Base-by-base conservation (phyloP, 2,888 invertebrate genomes). In the Sminthurinus aureus region DNA sequence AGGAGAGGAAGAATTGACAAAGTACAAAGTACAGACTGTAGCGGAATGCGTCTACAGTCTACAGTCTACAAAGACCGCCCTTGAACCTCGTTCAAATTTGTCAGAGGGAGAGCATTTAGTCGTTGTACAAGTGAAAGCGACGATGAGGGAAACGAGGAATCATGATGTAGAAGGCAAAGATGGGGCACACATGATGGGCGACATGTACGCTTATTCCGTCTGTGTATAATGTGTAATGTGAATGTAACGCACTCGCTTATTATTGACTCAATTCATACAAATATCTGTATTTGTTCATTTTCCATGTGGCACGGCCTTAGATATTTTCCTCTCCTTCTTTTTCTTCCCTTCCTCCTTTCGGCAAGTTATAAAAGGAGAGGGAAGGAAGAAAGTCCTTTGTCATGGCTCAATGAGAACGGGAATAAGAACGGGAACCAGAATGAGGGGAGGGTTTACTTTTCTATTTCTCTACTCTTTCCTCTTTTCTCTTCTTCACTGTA, bases 351-450 rank as follows among this genome's bases (percentile, higher is more conserved):
- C 15, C 64, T 64, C n/a, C n/a, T 64, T 64, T 64, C n/a, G n/a
- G n/a, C 64, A 64, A 64, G 64, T 4, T 2, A 64, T 15, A n/a
- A 64, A 18, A 9, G 64, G n/a, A n/a, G 64, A 69, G 22, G 64
- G 22, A 69, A 69, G 69, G 24, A 26, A 71, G 71, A 22, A 24
- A 71, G 26, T 26, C 26, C 38, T 66, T 66, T 78, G 66, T 58
- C 66, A 38, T 78, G 78, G 26, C 24, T 66, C 66, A 78, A 66
- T 78, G 78, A 66, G 38, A 6, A 66, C 20, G 78, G 26, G 26
- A 71, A 24, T 24, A 12, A 71, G 71, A 9, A 24, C 11, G 4
- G 9, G 69, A n/a, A 12, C 9, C 3, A 20, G 6, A 58, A 58
- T 2, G 18, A 58, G 58, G 58, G 18, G 58, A 58, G 58, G 9